phyloP scores from a whole-genome alignment of 2,888 invertebrate genomes.

The Drosophila mimetica region DNA sequence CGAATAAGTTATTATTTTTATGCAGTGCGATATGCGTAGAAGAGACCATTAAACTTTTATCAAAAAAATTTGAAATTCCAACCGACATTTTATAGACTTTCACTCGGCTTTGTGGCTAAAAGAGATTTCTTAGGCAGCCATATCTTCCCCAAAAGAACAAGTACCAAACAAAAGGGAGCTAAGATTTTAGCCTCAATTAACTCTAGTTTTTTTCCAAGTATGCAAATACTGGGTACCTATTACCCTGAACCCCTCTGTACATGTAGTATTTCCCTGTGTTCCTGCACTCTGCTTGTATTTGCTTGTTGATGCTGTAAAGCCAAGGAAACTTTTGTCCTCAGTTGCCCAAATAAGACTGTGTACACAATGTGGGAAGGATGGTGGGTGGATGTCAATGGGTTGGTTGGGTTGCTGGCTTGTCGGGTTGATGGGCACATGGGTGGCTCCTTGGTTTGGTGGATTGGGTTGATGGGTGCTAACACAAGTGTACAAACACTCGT shows the following conservation, averaged over 20 bases:
- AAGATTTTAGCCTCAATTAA: background rate
- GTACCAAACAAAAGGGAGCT: background rate
- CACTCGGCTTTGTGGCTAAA: no score
- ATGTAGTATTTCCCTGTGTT: slow-evolving; percentile 10
- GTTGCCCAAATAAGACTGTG: slow-evolving; percentile 68
- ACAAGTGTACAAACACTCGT: slow-evolving; percentile 73
- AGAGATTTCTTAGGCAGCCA: no score
- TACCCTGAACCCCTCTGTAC: slow-evolving; percentile 3
- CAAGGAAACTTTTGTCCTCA: slow-evolving; percentile 78
- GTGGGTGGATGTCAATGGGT: slow-evolving; percentile 2
- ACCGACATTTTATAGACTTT: no score
- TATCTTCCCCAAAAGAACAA: background rate
- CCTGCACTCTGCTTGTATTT: slow-evolving; percentile 53
- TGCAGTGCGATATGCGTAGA: no score
- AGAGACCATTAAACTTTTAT: no score
- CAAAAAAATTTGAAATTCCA: no score
- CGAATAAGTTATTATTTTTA: no score
- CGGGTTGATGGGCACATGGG: background rate
- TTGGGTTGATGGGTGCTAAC: slow-evolving; percentile 38
- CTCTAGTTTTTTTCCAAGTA: background rate
- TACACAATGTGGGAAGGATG: slow-evolving; percentile 37
- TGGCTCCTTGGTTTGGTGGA: slow-evolving; percentile 2
- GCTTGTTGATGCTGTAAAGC: slow-evolving; percentile 77
- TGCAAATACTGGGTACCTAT: background rate
- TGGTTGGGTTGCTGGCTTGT: background rate